phyloP scores from a whole-genome alignment of 2,113 vertebrate species.

The Helogale parvula region DNA sequence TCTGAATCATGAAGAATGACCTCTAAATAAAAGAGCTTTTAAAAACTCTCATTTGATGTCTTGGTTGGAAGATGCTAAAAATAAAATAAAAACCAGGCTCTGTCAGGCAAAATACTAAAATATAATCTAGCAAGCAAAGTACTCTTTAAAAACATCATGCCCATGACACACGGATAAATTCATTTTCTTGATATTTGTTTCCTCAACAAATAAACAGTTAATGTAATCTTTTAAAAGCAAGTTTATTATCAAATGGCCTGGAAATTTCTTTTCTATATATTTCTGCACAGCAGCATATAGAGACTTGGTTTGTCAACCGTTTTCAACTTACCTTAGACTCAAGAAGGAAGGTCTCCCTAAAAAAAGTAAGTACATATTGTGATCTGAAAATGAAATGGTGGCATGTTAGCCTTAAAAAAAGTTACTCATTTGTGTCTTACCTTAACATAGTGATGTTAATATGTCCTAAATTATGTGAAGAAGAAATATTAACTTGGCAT shows the following conservation, averaged over 20 bases:
- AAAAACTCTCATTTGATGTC: conserved; percentile 36
- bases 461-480: neutral
- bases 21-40: conserved; percentile 44
- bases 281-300: neutral
- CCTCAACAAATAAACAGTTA: neutral
- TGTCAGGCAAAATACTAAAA: conserved; percentile 51
- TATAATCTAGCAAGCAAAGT: neutral
- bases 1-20: conserved; percentile 62
- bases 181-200: neutral
- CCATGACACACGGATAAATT: neutral
- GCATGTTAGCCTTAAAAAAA: neutral
- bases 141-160: conserved; percentile 29
- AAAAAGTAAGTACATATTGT: neutral
- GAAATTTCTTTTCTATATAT: neutral
- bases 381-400: neutral
- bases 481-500: neutral
- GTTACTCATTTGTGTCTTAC: neutral
- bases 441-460: neutral
- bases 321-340: neutral
- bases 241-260: neutral
- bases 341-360: neutral
- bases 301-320: neutral
- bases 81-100: conserved; percentile 25
- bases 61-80: conserved; percentile 65
- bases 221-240: neutral